Conservation (phyloP, 1,140 invertebrate genomes). For the Anastatus disparis region DNA sequence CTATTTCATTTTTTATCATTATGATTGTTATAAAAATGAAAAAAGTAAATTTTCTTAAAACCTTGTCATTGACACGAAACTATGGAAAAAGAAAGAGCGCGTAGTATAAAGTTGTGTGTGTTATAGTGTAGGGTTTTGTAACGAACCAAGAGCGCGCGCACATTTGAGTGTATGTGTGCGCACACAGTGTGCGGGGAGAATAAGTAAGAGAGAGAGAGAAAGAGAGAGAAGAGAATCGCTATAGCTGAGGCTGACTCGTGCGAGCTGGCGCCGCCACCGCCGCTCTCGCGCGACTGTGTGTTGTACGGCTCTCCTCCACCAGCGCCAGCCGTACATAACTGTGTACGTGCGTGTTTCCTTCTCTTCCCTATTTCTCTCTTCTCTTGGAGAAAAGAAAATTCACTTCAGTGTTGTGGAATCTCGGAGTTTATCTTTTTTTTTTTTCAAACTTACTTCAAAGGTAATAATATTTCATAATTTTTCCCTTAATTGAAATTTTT, state of each 20-base stretch:
- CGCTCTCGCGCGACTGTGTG: no score
- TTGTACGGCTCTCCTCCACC: conserved; percentile 10
- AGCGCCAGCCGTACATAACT: not conserved
- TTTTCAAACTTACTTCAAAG: no score
- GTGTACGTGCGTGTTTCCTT: not conserved
- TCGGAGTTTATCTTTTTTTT: no score
- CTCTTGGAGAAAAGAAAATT: no score
- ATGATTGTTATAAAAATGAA: no score
- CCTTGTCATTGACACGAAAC: no score
- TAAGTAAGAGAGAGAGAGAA: conserved; percentile 22
- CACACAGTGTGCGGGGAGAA: not conserved
- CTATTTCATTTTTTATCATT: no score
- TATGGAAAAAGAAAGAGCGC: not conserved
- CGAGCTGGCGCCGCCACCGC: conserved; percentile 16
- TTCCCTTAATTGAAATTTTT: no score
- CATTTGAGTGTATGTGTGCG: not conserved
- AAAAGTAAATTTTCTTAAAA: no score
- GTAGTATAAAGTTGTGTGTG: not conserved
- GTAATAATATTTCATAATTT: no score
- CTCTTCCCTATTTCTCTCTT: not conserved
- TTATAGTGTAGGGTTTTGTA: conserved; percentile 3
- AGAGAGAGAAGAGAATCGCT: conserved; percentile 26
- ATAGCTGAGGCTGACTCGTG: conserved; percentile 12
- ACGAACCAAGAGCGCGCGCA: not conserved
- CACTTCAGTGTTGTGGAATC: no score